These are phyloP conservation scores for Creontiades dilutus DNA, from an alignment of 2,888 invertebrate species.

Conservation along the genomic window DNA sequence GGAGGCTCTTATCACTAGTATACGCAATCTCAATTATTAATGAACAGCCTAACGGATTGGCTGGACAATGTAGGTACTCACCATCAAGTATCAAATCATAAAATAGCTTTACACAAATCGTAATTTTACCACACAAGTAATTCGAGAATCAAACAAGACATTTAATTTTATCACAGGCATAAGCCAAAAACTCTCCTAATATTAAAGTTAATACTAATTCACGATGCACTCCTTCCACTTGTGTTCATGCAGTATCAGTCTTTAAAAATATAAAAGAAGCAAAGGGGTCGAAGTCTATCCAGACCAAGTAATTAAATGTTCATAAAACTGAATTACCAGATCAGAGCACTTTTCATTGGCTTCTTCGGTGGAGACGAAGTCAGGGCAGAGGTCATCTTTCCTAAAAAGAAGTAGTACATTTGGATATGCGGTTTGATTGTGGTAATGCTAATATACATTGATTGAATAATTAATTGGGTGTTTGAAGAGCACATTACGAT, in stretches of 20 bases:
- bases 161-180: background rate
- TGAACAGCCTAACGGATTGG: too few relatives aligned
- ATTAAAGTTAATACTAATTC: background rate
- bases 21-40: too few relatives aligned
- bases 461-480: too few relatives aligned
- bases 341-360: conserved; percentile 28
- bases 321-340: conserved; percentile 43
- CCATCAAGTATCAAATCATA: too few relatives aligned
- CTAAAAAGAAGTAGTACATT: background rate
- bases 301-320: background rate
- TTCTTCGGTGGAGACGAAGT: conserved; percentile 4
- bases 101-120: too few relatives aligned
- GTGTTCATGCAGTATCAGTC: background rate
- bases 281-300: background rate
- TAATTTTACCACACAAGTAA: background rate
- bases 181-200: background rate
- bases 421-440: background rate
- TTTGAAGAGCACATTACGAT: too few relatives aligned
- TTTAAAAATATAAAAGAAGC: background rate
- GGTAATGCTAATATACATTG: background rate
- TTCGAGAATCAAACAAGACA: background rate
- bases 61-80: too few relatives aligned
- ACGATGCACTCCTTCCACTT: background rate
- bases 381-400: conserved; percentile 18
- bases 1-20: too few relatives aligned